phyloP scores from a whole-genome alignment of 2,113 vertebrate genomes.

The Zosterops borbonicus region DNA sequence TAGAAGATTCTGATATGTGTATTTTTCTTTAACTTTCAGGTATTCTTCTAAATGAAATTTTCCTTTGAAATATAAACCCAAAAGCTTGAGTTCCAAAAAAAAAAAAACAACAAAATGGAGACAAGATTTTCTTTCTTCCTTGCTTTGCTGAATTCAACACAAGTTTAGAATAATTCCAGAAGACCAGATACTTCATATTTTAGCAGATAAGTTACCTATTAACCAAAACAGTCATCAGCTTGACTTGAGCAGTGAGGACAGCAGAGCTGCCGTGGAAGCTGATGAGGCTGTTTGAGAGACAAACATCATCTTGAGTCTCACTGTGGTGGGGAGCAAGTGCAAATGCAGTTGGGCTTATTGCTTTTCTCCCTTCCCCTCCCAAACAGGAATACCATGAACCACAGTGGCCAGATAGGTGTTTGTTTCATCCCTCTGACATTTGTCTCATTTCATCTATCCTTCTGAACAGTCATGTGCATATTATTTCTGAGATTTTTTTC shows the following conservation, averaged over 20 bases:
- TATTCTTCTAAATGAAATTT: neutral
- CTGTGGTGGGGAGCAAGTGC: neutral
- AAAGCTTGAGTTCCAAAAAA: neutral
- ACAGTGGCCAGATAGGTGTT: neutral
- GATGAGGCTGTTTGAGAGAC: neutral
- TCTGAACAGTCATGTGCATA: neutral
- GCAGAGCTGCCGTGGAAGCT: neutral
- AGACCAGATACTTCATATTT: neutral
- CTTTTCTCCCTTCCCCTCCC: neutral
- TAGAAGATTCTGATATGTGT: neutral
- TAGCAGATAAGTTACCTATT: neutral
- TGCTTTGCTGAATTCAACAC: neutral
- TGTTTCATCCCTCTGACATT: neutral
- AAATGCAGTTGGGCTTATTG: neutral
- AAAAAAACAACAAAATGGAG: neutral
- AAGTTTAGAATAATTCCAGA: neutral
- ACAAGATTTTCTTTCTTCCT: neutral
- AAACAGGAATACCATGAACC: neutral
- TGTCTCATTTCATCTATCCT: neutral
- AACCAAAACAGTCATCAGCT: neutral
- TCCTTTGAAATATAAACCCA: neutral
- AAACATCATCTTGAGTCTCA: neutral
- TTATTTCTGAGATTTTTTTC: conserved; percentile 12
- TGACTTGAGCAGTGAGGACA: neutral
- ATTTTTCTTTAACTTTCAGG: neutral